Base-by-base conservation (phyloP, 2,797 vertebrate genomes). In the Leuciscus waleckii region DNA sequence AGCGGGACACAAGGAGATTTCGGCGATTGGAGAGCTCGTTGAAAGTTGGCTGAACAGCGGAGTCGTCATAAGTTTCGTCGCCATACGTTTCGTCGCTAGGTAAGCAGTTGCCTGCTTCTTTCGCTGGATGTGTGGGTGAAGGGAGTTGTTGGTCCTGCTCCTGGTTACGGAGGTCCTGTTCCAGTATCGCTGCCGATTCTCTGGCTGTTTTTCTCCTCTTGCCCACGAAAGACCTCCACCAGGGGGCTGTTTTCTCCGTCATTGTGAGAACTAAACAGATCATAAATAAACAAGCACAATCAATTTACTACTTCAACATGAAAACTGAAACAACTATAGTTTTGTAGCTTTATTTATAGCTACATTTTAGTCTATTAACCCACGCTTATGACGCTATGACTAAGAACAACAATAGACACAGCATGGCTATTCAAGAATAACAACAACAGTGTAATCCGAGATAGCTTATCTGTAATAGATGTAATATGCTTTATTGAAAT, bases 1-100 rank as follows among this genome's bases (percentile, higher is more conserved):
- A 99, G 74, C 97, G 98, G 0, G 97, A 99, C 79, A 99, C 95
- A 17, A 94, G 97, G 89, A 99, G 93, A 86, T 96, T 97, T 86
- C 98, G 94, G 46, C 97, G 96, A 89, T 92, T 97, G 2, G 92
- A 93, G 87, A 92, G 92, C 73, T 96, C 92, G 2, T 93, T 97
- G 87, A 96, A 96, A 11, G 93, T 91, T 0, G 93, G 88, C 7
- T 95, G 94, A 61, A 96, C 86, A 7, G 17, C 86, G 11, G 94
- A 90, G 74, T 97, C 96, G 0, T 95, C 91, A 1, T 90, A 93
- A 3, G 92, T 94, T 1, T 94, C 93, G 2, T 92, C 91, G 0
- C 56, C 91, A 1, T 90, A 93, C 2, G 92, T 94, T 1, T 94
- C 93, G 2, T 92, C 91, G 0, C 56, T 90, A 79, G 49, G 54